These are phyloP conservation scores for Halisarca cf. caerulea DNA, from an alignment of 37 sponge, comb jelly and placozoan species.

Conservation along the genomic window DNA sequence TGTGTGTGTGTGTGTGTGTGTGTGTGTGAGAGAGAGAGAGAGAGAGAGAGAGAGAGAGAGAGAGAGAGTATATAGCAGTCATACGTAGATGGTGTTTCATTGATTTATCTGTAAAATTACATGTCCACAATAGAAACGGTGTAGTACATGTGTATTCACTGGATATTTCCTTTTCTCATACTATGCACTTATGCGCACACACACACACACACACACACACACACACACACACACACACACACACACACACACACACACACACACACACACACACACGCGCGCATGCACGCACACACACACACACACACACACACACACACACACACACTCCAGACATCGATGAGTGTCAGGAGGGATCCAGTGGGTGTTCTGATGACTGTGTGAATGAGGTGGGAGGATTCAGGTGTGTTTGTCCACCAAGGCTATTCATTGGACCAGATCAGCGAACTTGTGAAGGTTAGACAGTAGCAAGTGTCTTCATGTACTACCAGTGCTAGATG, in stretches of 20 bases:
- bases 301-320: background rate
- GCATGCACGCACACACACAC: background rate
- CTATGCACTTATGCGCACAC: background rate
- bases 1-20: no score
- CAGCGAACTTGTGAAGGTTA: conserved; percentile 30
- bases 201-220: background rate
- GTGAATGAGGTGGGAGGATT: conserved; percentile 30
- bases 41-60: no score
- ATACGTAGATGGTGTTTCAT: no score
- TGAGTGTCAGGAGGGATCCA: conserved; percentile 14
- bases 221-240: background rate
- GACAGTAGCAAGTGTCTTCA: background rate
- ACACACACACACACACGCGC: background rate
- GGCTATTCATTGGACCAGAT: conserved; percentile 35
- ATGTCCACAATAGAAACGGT: no score
- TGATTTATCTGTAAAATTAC: no score
- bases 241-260: background rate
- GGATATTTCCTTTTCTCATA: background rate
- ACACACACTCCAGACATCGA: conserved; percentile 22
- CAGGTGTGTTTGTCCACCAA: conserved; percentile 37
- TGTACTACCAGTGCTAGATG: background rate
- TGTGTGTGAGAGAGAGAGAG: no score
- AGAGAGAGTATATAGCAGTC: no score
- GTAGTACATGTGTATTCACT: background rate
- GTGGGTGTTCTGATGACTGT: conserved; percentile 39